These are phyloP conservation scores for Rhynchopsitta pachyrhyncha DNA, from an alignment of 2,113 vertebrate species.

Conservation along the genomic window DNA sequence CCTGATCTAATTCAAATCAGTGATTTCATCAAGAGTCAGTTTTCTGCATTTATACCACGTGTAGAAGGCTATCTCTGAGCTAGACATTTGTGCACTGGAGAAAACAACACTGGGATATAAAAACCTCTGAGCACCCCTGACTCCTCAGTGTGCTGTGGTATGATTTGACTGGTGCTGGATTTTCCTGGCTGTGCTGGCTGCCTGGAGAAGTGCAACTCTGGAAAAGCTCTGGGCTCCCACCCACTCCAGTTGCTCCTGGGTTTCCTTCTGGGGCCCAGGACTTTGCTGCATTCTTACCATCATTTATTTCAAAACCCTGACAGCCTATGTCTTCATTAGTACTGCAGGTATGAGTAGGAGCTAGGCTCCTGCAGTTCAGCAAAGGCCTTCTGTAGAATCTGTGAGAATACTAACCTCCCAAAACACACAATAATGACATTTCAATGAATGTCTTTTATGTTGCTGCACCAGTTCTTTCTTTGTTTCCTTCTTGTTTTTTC, in stretches of 20 bases:
- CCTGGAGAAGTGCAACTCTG: neutral
- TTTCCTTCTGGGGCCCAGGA: neutral
- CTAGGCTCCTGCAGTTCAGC: neutral
- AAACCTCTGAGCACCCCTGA: neutral
- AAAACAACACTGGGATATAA: neutral
- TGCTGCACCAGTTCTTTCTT: slow-evolving; percentile 61
- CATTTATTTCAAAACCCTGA: neutral
- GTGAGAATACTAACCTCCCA: neutral
- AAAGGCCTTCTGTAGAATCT: neutral
- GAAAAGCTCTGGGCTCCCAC: neutral
- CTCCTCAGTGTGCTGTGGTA: neutral
- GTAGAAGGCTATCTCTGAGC: neutral
- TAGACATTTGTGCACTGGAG: neutral
- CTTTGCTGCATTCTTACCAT: neutral
- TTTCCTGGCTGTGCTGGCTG: neutral
- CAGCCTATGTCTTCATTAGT: neutral
- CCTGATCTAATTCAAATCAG: neutral
- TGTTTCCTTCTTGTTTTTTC: slow-evolving; percentile 33
- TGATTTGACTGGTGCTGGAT: neutral
- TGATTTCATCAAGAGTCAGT: rapidly evolving
- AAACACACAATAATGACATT: neutral
- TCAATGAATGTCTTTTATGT: neutral
- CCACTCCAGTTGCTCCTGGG: neutral
- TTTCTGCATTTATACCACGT: neutral
- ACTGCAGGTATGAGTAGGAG: neutral